Evolutionary conservation across 2,113 vertebrate species (phyloP), one percentile per base, ranked within the genome.

Genomic region (Bagarius yarrelli): DNA sequence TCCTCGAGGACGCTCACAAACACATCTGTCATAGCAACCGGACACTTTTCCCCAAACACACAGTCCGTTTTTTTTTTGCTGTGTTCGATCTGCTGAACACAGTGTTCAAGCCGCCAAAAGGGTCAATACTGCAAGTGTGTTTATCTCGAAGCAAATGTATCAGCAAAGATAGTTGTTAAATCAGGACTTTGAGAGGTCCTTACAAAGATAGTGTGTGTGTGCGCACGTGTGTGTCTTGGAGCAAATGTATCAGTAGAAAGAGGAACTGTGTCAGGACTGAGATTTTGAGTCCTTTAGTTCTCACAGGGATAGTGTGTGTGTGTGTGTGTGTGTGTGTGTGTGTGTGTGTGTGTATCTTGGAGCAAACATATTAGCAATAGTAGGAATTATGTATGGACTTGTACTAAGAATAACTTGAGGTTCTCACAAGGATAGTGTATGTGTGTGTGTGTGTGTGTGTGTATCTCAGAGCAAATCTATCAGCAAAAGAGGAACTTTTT

Each of bases 281-380:
- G 60, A n/a, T n/a, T n/a, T n/a, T n/a, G n/a, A n/a, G n/a, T n/a
- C n/a, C n/a, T n/a, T n/a, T n/a, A n/a, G n/a, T n/a, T n/a, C n/a
- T n/a, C n/a, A n/a, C n/a, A n/a, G n/a, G n/a, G n/a, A n/a, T n/a
- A 56, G 56, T 34, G 72, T 86, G 67, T 78, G 67, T 81, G 79
- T 79, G 61, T 77, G 76, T 79, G 67, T 50, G 59, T 44, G 60
- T 61, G 56, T 34, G 60, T 61, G 56, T 34, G 72, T 86, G 67
- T 78, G 67, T 81, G 79, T 79, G 61, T 77, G 76, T 79, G 67
- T 50, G 59, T 44, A 32, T 57, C 27, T 60, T 14, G 8, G 16
- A 63, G 60, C 60, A 32, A 63, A 63, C 5, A 30, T 32, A 32
- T 6, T 11, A 60, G n/a, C n/a, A 60, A 60, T 2, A n/a, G n/a